Conservation (phyloP, 2,888 invertebrate species). For the Xanthia togata region DNA sequence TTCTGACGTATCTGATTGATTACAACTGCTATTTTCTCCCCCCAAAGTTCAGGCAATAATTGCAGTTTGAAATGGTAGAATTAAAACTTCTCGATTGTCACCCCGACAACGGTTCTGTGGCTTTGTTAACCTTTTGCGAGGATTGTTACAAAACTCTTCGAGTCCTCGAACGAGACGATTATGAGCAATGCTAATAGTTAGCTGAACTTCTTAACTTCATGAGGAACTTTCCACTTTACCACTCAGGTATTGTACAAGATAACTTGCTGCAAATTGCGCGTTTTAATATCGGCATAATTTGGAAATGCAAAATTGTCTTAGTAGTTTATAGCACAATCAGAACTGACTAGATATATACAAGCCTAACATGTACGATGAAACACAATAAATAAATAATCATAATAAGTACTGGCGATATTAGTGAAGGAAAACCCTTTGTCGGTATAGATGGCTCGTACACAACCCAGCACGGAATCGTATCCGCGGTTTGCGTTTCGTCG, state of each 20-base stretch:
- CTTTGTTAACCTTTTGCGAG: slow-evolving; percentile 69
- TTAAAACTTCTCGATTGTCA: slow-evolving; percentile 73
- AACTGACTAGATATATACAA: background rate
- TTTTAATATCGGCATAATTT: slow-evolving; percentile 40
- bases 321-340: background rate
- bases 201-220: slow-evolving; percentile 65
- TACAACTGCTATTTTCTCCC: slow-evolving; percentile 38
- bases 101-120: slow-evolving; percentile 69
- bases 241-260: slow-evolving; percentile 64
- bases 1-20: slow-evolving; percentile 45
- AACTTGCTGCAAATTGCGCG: slow-evolving; percentile 59
- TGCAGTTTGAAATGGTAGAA: slow-evolving; percentile 63
- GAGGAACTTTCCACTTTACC: slow-evolving; percentile 64
- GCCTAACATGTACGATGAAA: background rate
- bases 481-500: slow-evolving; percentile 66
- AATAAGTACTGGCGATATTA: slow-evolving; percentile 25
- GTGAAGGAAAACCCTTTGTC: slow-evolving; percentile 48
- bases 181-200: slow-evolving; percentile 73
- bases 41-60: slow-evolving; percentile 58
- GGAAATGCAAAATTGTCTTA: background rate
- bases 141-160: slow-evolving; percentile 69
- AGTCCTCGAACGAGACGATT: slow-evolving; percentile 71
- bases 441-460: slow-evolving; percentile 33
- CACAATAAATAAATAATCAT: background rate
- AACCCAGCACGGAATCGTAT: slow-evolving; percentile 35